Evolutionary conservation across 2,113 vertebrate genomes (phyloP).

Genomic region (Lanius ludovicianus): DNA sequence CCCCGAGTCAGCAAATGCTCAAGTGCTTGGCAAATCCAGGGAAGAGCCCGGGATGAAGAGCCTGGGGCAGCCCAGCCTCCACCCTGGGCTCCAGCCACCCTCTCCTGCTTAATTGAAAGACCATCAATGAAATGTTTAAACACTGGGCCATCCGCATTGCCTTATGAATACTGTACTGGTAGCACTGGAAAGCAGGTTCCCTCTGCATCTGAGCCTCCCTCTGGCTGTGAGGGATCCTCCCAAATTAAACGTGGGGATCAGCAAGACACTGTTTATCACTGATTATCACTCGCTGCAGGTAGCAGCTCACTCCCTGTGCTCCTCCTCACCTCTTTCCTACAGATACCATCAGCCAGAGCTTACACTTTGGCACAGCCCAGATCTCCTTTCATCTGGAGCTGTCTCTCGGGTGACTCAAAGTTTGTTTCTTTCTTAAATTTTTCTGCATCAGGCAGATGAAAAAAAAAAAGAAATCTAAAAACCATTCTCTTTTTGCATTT

Average conservation of each 20-base stretch:
- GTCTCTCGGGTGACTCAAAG: not conserved
- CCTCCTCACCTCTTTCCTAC: not conserved
- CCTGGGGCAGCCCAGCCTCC: not conserved
- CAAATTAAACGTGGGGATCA: not conserved
- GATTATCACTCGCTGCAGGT: not conserved
- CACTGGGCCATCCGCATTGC: not conserved
- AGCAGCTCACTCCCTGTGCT: not conserved
- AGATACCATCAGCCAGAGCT: not conserved
- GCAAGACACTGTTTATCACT: not conserved
- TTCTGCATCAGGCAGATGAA: not conserved
- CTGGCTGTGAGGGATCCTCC: not conserved
- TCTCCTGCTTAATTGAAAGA: not conserved
- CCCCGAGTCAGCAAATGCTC: constrained; percentile 34
- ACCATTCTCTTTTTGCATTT: not conserved
- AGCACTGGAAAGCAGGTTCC: not conserved
- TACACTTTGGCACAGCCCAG: no score
- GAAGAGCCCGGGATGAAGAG: not conserved
- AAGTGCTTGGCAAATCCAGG: not conserved
- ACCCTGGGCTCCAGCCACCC: not conserved
- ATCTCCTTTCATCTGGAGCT: not conserved
- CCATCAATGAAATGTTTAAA: not conserved
- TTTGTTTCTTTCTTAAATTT: not conserved
- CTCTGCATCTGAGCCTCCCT: not conserved
- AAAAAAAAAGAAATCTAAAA: not conserved
- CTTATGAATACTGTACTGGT: not conserved